A percentile compares a stretch with the other conserved stretches of the same genome.
Conservation (phyloP, 2,797 vertebrate species). For the Kryptolebias ocellatus region DNA sequence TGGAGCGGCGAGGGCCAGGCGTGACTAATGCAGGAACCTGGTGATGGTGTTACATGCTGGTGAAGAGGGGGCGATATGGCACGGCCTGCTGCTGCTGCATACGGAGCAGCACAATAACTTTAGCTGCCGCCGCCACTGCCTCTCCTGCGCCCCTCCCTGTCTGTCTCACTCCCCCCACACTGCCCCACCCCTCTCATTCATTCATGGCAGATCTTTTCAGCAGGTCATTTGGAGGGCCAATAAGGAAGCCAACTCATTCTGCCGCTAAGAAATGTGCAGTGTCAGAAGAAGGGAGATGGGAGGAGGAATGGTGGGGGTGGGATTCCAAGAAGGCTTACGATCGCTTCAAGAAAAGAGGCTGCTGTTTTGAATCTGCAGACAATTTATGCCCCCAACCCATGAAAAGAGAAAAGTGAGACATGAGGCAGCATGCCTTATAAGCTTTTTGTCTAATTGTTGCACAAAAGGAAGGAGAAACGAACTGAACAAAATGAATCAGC, state of each 20-base stretch:
- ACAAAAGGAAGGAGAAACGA: not conserved
- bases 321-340: conserved; percentile 67
- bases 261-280: conserved; percentile 72
- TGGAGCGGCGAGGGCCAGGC: conserved; percentile 46
- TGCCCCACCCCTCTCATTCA: conserved; percentile 67
- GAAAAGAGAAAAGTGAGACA: conserved; percentile 8
- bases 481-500: not conserved
- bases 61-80: conserved; percentile 43
- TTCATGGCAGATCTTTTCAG: conserved; percentile 77
- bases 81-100: conserved; percentile 46
- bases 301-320: conserved; percentile 25
- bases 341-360: conserved; percentile 38
- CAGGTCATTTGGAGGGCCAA: conserved; percentile 75
- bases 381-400: conserved; percentile 11
- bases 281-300: conserved; percentile 57
- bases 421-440: not conserved
- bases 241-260: conserved; percentile 75
- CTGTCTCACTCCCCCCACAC: conserved; percentile 26
- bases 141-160: conserved; percentile 31
- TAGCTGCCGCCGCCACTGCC: conserved; percentile 21
- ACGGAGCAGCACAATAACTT: conserved; percentile 56
- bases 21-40: conserved; percentile 74
- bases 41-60: conserved; percentile 65
- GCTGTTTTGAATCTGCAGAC: conserved; percentile 31
- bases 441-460: not conserved